Conservation (phyloP, 1,140 invertebrate species). For the Lerema accius region DNA sequence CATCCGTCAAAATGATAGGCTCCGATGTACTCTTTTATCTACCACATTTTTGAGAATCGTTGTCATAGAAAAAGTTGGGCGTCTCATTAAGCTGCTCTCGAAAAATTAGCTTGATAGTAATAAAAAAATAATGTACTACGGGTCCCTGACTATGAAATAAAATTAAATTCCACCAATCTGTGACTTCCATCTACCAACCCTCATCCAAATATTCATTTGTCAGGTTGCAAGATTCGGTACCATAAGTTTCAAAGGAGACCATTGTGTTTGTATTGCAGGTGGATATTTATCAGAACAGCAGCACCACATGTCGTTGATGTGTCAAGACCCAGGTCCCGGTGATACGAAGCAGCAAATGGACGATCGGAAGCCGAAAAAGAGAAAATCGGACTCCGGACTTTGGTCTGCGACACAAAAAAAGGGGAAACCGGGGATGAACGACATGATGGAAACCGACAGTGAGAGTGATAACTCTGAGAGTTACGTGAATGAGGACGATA, state of each 20-base stretch:
- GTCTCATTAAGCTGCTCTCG: too few species aligned
- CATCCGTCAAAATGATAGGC: too few species aligned
- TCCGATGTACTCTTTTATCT: too few species aligned
- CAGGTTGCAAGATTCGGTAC: too few species aligned
- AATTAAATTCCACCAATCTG: too few species aligned
- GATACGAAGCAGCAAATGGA: constrained; percentile 56
- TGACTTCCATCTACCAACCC: too few species aligned
- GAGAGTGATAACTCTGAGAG: constrained; percentile 85
- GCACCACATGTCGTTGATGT: constrained; percentile 75
- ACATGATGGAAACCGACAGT: constrained; percentile 85
- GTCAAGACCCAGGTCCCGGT: constrained; percentile 52
- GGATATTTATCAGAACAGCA: constrained; percentile 78
- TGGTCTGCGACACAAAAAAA: constrained; percentile 68
- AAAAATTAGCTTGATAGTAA: too few species aligned
- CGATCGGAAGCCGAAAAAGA: constrained; percentile 75
- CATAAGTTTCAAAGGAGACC: not conserved
- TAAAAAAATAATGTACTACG: too few species aligned
- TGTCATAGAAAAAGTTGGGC: too few species aligned
- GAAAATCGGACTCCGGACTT: constrained; percentile 68
- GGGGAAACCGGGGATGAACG: constrained; percentile 68
- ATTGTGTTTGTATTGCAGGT: constrained; percentile 58
- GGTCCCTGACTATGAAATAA: too few species aligned
- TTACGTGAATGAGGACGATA: constrained; percentile 82
- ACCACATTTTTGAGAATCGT: too few species aligned
- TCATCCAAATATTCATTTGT: too few species aligned